Evolutionary conservation across 2,888 invertebrate genomes (phyloP).

Genomic region (Oligia fasciuncula): DNA sequence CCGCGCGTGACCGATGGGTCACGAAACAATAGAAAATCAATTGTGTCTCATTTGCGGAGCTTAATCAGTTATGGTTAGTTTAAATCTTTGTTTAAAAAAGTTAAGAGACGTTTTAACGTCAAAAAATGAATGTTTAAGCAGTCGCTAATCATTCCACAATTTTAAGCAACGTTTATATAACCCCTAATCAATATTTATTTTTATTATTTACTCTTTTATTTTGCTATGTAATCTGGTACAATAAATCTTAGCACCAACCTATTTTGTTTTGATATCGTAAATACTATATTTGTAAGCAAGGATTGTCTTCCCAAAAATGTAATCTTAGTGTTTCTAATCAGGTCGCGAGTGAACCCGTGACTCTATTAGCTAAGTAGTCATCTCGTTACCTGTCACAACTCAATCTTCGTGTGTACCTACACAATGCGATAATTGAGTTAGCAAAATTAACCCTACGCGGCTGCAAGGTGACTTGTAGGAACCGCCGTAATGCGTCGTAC

Average conservation of each 20-base stretch:
- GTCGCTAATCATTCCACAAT: not conserved
- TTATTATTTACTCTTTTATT: not conserved
- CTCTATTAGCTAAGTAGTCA: slow-evolving; percentile 73
- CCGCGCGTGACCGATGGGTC: too few species aligned
- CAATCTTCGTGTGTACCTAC: slow-evolving; percentile 67
- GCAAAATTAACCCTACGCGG: slow-evolving; percentile 61
- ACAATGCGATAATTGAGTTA: slow-evolving; percentile 74
- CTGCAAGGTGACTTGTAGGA: slow-evolving; percentile 43
- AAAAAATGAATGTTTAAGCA: not conserved
- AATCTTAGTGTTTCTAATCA: slow-evolving; percentile 64
- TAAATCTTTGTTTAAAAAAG: not conserved
- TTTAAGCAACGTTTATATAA: not conserved
- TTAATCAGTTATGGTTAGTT: not conserved
- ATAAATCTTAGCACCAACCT: too few species aligned
- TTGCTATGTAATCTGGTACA: not conserved
- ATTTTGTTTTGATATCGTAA: not conserved
- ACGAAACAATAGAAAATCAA: too few species aligned
- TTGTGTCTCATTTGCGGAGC: too few species aligned
- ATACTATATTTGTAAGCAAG: not conserved
- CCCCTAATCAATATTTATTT: not conserved
- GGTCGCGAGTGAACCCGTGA: slow-evolving; percentile 63
- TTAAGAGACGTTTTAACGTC: not conserved
- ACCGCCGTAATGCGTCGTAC: slow-evolving; percentile 8
- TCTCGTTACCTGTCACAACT: slow-evolving; percentile 75
- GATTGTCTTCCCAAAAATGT: not conserved